Percentiles rank a stretch among this genome's conserved stretches.
Evolutionary conservation across 2,888 invertebrate genomes (phyloP).

Genomic region (Ethmia dodecea): DNA sequence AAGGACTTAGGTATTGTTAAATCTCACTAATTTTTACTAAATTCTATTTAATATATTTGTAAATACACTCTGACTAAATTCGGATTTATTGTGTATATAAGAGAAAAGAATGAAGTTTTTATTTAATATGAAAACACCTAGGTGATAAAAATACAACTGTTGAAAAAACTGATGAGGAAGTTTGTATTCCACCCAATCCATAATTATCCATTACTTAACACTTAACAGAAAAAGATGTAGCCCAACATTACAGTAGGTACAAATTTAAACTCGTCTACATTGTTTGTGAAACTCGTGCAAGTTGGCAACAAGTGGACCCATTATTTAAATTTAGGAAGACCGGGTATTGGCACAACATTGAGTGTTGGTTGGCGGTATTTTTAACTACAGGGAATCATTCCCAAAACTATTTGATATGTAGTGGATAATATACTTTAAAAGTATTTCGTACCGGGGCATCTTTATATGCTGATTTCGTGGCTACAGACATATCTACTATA

Average conservation of each 20-base stretch:
- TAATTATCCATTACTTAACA: conserved; percentile 4
- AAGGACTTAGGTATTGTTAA: conserved; percentile 72
- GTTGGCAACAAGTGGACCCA: conserved; percentile 30
- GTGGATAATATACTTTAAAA: too few species aligned
- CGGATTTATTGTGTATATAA: conserved; percentile 77
- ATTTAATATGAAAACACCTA: conserved; percentile 73
- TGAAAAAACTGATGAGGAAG: conserved; percentile 64
- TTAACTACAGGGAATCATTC: conserved; percentile 2
- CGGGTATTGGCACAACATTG: conserved; percentile 22
- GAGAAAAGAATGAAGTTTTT: conserved; percentile 64
- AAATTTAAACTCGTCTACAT: conserved; percentile 12
- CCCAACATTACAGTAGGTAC: neutral
- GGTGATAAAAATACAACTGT: conserved; percentile 75
- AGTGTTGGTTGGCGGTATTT: conserved; percentile 20
- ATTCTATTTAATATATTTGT: conserved; percentile 79
- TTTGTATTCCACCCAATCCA: conserved; percentile 32
- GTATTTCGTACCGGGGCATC: too few species aligned
- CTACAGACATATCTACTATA: too few species aligned
- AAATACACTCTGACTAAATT: conserved; percentile 77
- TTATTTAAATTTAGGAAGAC: conserved; percentile 31
- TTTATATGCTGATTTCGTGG: too few species aligned
- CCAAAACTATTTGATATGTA: too few species aligned
- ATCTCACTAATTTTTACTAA: conserved; percentile 78
- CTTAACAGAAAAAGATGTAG: neutral
- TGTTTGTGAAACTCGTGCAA: conserved; percentile 18